A percentile compares a stretch with the other conserved stretches of the same genome.
Conservation (phyloP, 2,797 vertebrate species). For the Percopsis omiscomaycus region DNA sequence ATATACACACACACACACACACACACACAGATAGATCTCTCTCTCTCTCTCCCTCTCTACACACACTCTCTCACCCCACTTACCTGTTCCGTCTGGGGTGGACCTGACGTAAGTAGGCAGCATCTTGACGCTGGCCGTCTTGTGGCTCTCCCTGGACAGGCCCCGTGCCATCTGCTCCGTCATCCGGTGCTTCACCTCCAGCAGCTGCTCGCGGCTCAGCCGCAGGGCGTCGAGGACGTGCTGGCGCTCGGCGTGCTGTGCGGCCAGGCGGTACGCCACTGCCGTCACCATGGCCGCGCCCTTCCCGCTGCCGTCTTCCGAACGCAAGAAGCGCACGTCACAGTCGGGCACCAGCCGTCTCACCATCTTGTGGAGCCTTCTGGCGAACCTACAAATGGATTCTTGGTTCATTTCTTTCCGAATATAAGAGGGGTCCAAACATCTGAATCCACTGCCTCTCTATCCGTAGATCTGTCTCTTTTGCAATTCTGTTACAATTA, state of each 20-base stretch:
- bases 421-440: background rate
- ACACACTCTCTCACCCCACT: background rate
- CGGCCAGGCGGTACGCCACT: constrained; percentile 87
- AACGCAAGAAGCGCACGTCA: constrained; percentile 89
- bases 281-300: constrained; percentile 98
- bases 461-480: no score
- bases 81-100: constrained; percentile 94
- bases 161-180: constrained; percentile 82
- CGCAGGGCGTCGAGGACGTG: constrained; percentile 80
- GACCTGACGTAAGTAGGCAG: constrained; percentile 90
- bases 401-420: constrained; percentile 52
- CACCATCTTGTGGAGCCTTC: constrained; percentile 89
- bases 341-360: constrained; percentile 89
- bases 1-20: background rate
- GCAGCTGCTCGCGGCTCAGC: constrained; percentile 83
- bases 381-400: constrained; percentile 72
- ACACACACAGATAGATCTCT: background rate
- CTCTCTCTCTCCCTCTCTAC: background rate
- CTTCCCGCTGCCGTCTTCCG: constrained; percentile 92
- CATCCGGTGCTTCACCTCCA: constrained; percentile 88
- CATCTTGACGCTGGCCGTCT: constrained; percentile 86
- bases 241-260: constrained; percentile 85
- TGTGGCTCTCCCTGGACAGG: constrained; percentile 79
- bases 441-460: no score
- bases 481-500: no score